Conservation (phyloP, 2,113 vertebrate genomes). For the Onychorhynchus coronatus region DNA sequence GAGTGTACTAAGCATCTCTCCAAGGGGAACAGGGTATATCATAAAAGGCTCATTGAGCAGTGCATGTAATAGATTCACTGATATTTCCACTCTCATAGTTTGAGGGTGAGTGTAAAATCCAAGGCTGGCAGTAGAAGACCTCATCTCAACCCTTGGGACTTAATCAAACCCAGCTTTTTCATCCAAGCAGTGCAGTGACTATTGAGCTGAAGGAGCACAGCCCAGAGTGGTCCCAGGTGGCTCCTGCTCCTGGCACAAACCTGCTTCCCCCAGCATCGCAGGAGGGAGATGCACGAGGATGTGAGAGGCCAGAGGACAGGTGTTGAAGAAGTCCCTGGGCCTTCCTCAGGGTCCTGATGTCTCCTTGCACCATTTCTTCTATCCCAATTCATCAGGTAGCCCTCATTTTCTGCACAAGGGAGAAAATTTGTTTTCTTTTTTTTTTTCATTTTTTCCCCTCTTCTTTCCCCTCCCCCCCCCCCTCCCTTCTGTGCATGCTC, state of each 20-base stretch:
- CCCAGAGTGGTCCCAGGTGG: fast-evolving
- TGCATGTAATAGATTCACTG: constrained; percentile 31
- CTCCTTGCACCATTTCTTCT: not conserved
- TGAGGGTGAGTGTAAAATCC: not conserved
- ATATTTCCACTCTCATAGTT: not conserved
- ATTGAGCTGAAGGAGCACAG: not conserved
- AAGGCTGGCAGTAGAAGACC: not conserved
- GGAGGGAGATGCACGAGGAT: not conserved
- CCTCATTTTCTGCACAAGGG: not conserved
- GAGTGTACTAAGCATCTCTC: not conserved
- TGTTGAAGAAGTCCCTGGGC: not conserved
- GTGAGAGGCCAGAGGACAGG: not conserved
- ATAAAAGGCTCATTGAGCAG: constrained; percentile 35
- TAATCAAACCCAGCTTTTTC: not conserved
- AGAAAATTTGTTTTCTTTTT: not conserved
- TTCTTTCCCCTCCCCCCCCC: too few species aligned
- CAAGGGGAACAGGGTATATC: not conserved
- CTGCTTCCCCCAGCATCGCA: fast-evolving
- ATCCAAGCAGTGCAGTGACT: not conserved
- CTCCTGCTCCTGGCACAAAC: not conserved
- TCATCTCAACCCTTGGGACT: not conserved
- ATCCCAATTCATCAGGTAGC: fast-evolving
- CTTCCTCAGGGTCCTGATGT: not conserved
- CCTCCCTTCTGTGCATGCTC: not conserved
- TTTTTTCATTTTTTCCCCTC: not conserved